Evolutionary conservation across 2,797 vertebrate species (phyloP).

Genomic region (Danio tinwini): DNA sequence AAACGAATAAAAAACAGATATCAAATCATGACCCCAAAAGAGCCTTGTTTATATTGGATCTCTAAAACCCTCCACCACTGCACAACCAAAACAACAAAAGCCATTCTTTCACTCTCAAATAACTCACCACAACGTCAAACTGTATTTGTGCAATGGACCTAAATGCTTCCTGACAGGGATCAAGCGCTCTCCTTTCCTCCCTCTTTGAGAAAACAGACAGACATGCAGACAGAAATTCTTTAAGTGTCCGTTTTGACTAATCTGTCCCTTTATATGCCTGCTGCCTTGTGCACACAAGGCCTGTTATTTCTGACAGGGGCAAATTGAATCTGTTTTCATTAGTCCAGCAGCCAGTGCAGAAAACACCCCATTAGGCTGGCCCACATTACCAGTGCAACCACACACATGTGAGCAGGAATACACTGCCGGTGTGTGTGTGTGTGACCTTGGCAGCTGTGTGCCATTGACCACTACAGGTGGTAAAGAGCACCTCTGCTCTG

Average conservation of each 20-base stretch:
- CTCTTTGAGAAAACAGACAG: constrained; percentile 14
- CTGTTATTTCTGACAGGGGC: constrained; percentile 43
- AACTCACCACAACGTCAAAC: constrained; percentile 23
- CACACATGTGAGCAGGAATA: not conserved
- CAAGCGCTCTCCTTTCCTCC: constrained; percentile 32
- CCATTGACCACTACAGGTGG: not conserved
- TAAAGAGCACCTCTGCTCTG: constrained; percentile 7
- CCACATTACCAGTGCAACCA: constrained; percentile 4
- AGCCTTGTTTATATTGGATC: constrained; percentile 20
- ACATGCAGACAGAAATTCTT: constrained; percentile 25
- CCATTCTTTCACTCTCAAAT: constrained; percentile 28
- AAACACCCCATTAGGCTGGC: constrained; percentile 38
- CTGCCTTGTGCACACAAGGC: constrained; percentile 2
- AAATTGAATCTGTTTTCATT: constrained; percentile 51
- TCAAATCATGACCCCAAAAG: not conserved
- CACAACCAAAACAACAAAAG: constrained; percentile 36
- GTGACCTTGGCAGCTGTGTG: not conserved
- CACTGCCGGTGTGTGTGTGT: not conserved
- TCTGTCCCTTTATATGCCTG: constrained; percentile 33
- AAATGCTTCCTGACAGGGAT: constrained; percentile 47
- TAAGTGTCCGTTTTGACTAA: constrained; percentile 19
- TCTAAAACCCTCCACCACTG: not conserved
- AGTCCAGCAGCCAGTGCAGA: constrained; percentile 35
- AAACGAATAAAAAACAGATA: constrained; percentile 25
- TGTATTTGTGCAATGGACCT: constrained; percentile 10